Evolutionary conservation across 2,888 invertebrate species (phyloP), one percentile per base, ranked within the genome.

Genomic region (Thyatira batis): DNA sequence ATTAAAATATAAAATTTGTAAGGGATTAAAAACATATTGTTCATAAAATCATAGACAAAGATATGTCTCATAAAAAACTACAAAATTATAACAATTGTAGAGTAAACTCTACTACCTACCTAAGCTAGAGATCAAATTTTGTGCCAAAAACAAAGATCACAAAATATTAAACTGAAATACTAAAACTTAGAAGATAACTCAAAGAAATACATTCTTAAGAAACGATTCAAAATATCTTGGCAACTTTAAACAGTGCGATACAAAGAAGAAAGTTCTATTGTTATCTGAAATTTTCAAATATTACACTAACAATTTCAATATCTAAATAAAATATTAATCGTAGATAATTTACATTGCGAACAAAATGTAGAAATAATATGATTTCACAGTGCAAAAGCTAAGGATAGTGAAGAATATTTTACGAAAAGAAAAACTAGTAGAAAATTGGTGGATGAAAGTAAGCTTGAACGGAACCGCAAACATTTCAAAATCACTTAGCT

Each of bases 401-500:
- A 33, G 33, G 5, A 33, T 6, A 33, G 23, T 23, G 6, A 2
- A 17, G 13, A 39, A 11, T 39, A 17, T 39, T 39, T 8, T 5
- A 8, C 2, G n/a, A 6, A 23, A 23, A 4, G 23, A 17, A 1
- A 13, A 17, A 17, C 1, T 13, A 13, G 1, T 33, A 6, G 39
- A 3, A 8, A 39, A 63, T 46, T 51, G 23, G 33, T 27, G 33
- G 51, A 60, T 44, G 49, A 55, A 60, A 54, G 57, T 49, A 53
- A 27, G 30, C 45, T 53, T 53, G 44, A 56, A 51, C 50, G 46
- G 54, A 27, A 9, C 23, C 53, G 13, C 49, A 49, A 65, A 54
- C 51, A 58, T 54, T 58, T 53, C 33, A 30, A 54, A 61, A 63
- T 58, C 58, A 65, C 54, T 63, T 65, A 52, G 21, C 45, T 8